Conservation (phyloP, 35 echinoderm and acorn worm genomes). For the Apostichopus japonicus region DNA sequence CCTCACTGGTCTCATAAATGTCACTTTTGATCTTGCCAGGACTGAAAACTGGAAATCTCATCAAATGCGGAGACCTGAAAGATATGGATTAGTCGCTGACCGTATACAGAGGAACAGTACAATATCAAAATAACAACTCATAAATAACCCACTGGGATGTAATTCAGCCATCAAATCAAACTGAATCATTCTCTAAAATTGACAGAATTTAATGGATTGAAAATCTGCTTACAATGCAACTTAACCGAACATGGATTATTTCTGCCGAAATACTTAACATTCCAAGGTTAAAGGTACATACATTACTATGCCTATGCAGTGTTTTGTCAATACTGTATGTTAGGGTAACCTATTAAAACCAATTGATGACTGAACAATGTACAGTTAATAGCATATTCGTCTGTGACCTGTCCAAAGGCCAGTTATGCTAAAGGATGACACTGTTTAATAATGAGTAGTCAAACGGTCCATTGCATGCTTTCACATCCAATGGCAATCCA, state of each 20-base stretch:
- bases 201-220: neutral
- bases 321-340: neutral
- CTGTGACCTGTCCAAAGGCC: too few relatives aligned
- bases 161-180: neutral
- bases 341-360: too few relatives aligned
- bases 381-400: too few relatives aligned
- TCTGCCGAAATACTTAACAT: neutral
- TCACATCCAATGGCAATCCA: too few relatives aligned
- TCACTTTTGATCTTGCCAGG: neutral
- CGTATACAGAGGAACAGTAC: neutral
- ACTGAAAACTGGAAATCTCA: slow-evolving; percentile 3
- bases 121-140: neutral
- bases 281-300: neutral
- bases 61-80: neutral
- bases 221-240: neutral
- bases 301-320: neutral
- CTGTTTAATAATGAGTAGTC: too few relatives aligned
- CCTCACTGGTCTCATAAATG: slow-evolving; percentile 12
- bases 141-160: neutral
- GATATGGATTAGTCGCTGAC: too few relatives aligned
- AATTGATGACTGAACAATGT: too few relatives aligned
- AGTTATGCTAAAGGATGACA: too few relatives aligned
- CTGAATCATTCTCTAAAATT: neutral
- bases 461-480: too few relatives aligned
- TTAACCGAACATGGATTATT: neutral